Evolutionary conservation across 2,113 vertebrate species (phyloP).

Genomic region (Piprites chloris): DNA sequence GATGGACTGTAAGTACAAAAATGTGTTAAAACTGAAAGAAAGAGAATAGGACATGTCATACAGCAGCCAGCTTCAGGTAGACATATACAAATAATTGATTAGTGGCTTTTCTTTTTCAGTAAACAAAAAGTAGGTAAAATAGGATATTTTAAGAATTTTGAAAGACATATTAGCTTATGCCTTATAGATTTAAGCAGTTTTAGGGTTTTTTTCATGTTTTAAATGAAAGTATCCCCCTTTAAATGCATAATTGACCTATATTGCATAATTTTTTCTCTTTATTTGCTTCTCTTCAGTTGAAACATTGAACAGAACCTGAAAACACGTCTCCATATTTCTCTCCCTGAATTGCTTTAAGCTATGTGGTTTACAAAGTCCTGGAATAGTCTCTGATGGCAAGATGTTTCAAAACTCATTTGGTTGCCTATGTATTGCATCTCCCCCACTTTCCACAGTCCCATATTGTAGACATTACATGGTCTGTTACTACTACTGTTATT

Average conservation of each 20-base stretch:
- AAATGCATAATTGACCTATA: not conserved
- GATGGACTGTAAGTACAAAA: not conserved
- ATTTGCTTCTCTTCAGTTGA: not conserved
- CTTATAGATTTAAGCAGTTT: not conserved
- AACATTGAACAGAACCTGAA: not conserved
- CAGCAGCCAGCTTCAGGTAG: not conserved
- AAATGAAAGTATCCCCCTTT: not conserved
- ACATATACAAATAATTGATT: not conserved
- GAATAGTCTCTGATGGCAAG: not conserved
- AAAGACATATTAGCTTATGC: not conserved
- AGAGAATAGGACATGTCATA: not conserved
- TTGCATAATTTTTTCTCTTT: not conserved
- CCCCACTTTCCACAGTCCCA: not conserved
- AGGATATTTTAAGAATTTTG: not conserved
- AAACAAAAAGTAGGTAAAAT: not conserved
- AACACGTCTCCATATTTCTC: not conserved
- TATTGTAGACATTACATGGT: not conserved
- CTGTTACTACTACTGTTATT: not conserved
- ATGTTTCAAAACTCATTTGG: not conserved
- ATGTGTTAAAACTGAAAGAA: not conserved
- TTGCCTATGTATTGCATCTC: not conserved
- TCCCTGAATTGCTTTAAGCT: not conserved
- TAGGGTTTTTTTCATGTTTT: not conserved
- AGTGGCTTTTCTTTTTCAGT: not conserved
- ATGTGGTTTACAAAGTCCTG: not conserved